Conservation (phyloP, 2,797 vertebrate genomes). For the Anguilla megastoma region DNA sequence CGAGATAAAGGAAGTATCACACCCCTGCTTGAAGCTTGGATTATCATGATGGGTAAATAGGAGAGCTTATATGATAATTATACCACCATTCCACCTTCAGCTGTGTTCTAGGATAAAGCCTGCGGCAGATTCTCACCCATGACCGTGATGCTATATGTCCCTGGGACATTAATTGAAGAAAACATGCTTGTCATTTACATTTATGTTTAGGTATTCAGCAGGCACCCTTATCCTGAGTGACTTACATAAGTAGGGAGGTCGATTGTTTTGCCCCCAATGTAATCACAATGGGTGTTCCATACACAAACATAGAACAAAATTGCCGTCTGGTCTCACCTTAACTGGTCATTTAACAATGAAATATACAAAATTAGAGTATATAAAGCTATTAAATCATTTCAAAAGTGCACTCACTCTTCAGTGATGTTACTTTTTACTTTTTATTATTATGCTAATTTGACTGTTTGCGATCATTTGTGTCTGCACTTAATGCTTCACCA, state of each 20-base stretch:
- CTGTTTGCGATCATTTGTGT: too few relatives aligned
- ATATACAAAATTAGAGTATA: too few relatives aligned
- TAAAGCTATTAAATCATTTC: too few relatives aligned
- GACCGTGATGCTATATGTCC: background rate
- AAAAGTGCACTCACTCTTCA: too few relatives aligned
- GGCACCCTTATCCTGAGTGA: background rate
- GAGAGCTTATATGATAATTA: background rate
- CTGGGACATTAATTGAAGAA: slow-evolving; percentile 12
- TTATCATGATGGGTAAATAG: background rate
- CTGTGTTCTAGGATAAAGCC: background rate
- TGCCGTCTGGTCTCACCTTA: too few relatives aligned
- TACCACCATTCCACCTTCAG: background rate
- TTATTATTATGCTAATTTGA: too few relatives aligned
- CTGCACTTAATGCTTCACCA: too few relatives aligned
- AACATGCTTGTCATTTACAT: background rate
- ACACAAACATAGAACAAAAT: too few relatives aligned
- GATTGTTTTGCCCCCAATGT: too few relatives aligned
- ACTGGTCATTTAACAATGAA: too few relatives aligned
- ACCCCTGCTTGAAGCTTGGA: slow-evolving; percentile 8
- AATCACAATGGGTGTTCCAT: too few relatives aligned
- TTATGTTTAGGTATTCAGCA: background rate
- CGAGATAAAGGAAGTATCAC: slow-evolving; percentile 12
- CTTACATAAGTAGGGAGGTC: background rate
- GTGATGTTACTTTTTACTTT: too few relatives aligned
- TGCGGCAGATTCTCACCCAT: background rate